Evolutionary conservation across 2,888 invertebrate genomes (phyloP), one percentile per base, ranked within the genome.

Genomic region (Phymatocera aterrima): DNA sequence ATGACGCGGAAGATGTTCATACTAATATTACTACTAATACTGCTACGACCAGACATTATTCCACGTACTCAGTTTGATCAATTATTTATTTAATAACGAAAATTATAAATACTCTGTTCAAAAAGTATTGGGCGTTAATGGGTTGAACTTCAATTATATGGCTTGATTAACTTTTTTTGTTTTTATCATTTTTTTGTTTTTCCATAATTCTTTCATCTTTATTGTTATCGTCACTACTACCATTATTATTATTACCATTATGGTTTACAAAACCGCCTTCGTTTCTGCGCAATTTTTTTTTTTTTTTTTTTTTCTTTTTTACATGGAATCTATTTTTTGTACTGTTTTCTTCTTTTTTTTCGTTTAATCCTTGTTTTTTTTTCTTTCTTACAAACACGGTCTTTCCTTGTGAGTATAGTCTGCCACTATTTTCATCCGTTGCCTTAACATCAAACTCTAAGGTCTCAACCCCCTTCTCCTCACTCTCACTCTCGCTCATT

Each of bases 251-350:
- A 84, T 72, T 65, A 86, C 81, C 84, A 81, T 81, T 82, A 83
- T 83, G 80, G 83, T 83, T 83, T 85, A 84, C 80, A 82, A 43
- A 43, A 84, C 83, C 85, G 82, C 87, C 88, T 88, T 87, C 83
- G 87, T 87, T 87, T 87, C 85, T 84, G 86, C 87, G 87, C 84
- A 84, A 82, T 83, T 85, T 85, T 83, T 84, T 83, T 83, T 85
- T 77, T 81, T 83, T 77, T 83, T 82, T 84, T 83, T 80, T 78
- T 82, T 79, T 21, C 15, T 74, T 75, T 24, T 57, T 24, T n/a
- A n/a, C n/a, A n/a, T n/a, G n/a, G n/a, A n/a, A n/a, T n/a, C n/a
- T n/a, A n/a, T n/a, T n/a, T n/a, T 83, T 85, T 85, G 83, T 84
- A 83, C 82, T 85, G 74, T n/a, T n/a, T n/a, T n/a, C n/a, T n/a